Evolutionary conservation across 1,140 invertebrate genomes (phyloP).

Genomic region (Phymorhynchus buccinoides): DNA sequence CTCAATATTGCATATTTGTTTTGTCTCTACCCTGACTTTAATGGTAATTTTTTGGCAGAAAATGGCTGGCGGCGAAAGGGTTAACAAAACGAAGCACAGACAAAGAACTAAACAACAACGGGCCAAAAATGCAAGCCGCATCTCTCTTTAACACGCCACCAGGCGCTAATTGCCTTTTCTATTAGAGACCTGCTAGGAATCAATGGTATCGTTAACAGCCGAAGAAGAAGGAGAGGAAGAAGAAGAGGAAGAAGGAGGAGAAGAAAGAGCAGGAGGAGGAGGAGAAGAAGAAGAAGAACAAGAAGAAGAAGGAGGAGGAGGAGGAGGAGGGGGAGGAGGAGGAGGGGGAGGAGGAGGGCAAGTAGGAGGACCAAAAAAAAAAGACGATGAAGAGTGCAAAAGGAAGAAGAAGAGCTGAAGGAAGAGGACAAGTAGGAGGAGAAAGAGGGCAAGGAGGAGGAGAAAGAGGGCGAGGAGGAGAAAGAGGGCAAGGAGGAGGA

Average conservation of each 20-base stretch:
- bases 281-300: not conserved
- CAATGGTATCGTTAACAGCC: too few species aligned
- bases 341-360: not conserved
- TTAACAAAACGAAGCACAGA: too few species aligned
- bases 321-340: not conserved
- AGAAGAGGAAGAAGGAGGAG: not conserved
- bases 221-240: not conserved
- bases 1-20: too few species aligned
- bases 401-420: not conserved
- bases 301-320: not conserved
- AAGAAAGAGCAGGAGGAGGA: not conserved
- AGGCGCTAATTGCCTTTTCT: too few species aligned
- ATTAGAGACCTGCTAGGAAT: too few species aligned
- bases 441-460: not conserved
- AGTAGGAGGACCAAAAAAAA: not conserved
- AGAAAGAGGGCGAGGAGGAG: not conserved
- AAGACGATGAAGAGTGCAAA: not conserved
- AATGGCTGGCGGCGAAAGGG: too few species aligned
- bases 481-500: not conserved
- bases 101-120: constrained; percentile 12
- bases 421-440: not conserved
- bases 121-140: not conserved
- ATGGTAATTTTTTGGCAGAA: too few species aligned
- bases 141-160: too few species aligned
- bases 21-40: too few species aligned